A percentile compares a stretch with the other conserved stretches of the same genome.
These are phyloP conservation scores for Astreopora myriophthalma DNA, from an alignment of 64 coral and sea anemone species.

Conservation along the genomic window DNA sequence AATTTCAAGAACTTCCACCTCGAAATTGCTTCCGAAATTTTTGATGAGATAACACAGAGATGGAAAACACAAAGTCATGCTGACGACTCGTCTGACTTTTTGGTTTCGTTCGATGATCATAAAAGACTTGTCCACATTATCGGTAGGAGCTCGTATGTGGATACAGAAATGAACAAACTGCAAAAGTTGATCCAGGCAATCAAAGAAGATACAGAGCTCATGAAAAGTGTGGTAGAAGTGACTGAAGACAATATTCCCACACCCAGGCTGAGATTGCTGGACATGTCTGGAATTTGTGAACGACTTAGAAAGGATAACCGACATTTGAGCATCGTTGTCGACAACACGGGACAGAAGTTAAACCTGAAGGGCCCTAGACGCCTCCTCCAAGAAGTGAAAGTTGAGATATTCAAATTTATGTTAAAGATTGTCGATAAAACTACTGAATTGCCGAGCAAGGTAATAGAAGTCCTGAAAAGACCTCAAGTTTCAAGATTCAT, in stretches of 20 bases:
- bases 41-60: background rate
- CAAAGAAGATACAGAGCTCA: background rate
- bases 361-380: background rate
- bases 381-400: background rate
- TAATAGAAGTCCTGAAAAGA: background rate
- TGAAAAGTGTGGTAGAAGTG: background rate
- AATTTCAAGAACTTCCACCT: background rate
- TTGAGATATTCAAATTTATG: background rate
- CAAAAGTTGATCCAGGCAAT: background rate
- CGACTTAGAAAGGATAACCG: background rate
- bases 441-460: background rate
- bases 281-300: constrained; percentile 25
- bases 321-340: background rate
- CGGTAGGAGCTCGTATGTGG: background rate
- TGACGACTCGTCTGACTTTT: background rate
- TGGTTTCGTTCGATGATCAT: background rate
- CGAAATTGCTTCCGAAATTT: background rate
- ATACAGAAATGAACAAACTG: background rate
- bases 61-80: background rate
- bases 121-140: background rate
- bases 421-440: background rate
- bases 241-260: background rate
- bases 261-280: background rate
- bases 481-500: background rate
- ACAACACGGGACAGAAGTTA: background rate